Base-by-base conservation (phyloP, 2,113 vertebrate genomes). In the Clupea harengus region DNA sequence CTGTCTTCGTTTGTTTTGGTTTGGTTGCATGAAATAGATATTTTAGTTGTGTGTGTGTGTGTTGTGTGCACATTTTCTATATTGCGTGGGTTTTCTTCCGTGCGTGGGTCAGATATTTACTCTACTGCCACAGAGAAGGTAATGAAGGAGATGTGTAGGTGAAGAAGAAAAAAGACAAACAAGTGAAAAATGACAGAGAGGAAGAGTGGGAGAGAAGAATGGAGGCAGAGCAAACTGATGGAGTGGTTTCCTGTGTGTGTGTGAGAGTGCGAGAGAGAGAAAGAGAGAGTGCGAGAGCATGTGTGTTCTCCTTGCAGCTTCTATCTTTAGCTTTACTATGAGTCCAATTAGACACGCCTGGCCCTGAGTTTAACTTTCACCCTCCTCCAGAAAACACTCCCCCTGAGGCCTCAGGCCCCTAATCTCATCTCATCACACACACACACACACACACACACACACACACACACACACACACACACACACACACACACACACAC, bases 371-470 rank as follows among this genome's bases (percentile, higher is more conserved):
- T 13, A 50, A 57, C 84, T 85, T 52, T 85, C 44, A 75, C 28
- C 47, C 46, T 7, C 46, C 13, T 81, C 67, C 67, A 81, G 52
- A 75, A 45, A 67, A 82, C 75, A 64, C 6, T 72, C 60, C n/a
- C 87, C 52, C 52, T 46, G 81, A 87, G 82, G 84, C 52, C 45
- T 83, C 82, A 13, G 72, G 82, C 85, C 85, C 80, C 87, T 17
- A 54, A 54, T 54, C 50, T 54, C 50, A 54, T 54, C 47, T 2
- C 47, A 49, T n/a, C 47, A 49, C 50, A 54, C 50, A 54, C 50
- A 54, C 47, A 49, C 47, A 49, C 47, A 49, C 50, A 54, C 50
- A 54, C 50, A 54, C 50, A 18, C 50, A 52, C 50, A 52, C 50
- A 54, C 50, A 54, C 50, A 54, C 50, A 54, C 50, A 67, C 60